phyloP scores from a whole-genome alignment of 2,113 vertebrate genomes.

The Amphiprion percula region DNA sequence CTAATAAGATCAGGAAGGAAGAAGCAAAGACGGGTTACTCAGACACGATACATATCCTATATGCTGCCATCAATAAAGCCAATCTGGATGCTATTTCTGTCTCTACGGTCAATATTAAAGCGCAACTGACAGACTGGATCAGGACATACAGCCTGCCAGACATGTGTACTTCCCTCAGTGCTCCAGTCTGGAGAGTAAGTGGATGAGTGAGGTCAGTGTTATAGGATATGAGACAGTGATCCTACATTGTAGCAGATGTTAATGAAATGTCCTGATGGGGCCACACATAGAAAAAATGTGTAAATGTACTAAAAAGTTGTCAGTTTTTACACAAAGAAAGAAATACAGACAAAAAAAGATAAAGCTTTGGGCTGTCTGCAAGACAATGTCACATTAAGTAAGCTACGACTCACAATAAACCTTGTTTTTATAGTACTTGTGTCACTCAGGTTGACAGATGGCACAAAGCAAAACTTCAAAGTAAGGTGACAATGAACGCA shows the following conservation, averaged over 20 bases:
- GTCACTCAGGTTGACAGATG: not conserved
- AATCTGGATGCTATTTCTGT: constrained; percentile 21
- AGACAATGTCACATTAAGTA: constrained; percentile 30
- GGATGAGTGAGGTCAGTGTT: constrained; percentile 14
- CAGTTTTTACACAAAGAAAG: not conserved
- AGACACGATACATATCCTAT: constrained; percentile 9
- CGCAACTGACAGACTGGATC: not conserved
- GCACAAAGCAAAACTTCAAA: constrained; percentile 12
- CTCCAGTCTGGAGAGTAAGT: not conserved
- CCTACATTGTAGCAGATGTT: not conserved
- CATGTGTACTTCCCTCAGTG: not conserved
- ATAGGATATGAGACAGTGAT: constrained; percentile 32
- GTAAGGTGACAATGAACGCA: not conserved
- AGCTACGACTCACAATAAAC: not conserved
- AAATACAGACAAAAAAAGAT: not conserved
- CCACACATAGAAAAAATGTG: constrained; percentile 2
- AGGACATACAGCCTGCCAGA: not conserved
- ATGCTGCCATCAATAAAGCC: constrained; percentile 20
- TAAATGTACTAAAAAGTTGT: not conserved
- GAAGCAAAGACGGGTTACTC: constrained; percentile 15
- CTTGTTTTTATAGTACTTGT: not conserved
- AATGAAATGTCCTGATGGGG: constrained; percentile 16
- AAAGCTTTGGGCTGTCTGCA: not conserved
- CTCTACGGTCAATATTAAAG: constrained; percentile 28
- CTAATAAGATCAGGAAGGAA: constrained; percentile 10